These are phyloP conservation scores for Alethe castanea DNA, from an alignment of 2,113 vertebrate genomes.

Conservation along the genomic window DNA sequence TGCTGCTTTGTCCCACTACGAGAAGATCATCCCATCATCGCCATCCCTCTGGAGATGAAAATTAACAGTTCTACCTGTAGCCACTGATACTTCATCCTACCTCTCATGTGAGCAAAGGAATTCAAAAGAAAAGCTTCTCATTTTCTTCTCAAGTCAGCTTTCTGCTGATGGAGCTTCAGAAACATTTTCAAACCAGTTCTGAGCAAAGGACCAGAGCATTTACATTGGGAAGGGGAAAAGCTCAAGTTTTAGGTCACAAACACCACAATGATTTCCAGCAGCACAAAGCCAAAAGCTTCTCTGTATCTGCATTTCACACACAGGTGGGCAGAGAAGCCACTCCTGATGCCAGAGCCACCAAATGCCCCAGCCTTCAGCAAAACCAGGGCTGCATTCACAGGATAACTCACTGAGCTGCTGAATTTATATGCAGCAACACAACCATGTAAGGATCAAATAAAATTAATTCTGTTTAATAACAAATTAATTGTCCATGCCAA, in stretches of 20 bases:
- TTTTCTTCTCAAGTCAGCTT: neutral
- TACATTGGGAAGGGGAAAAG: neutral
- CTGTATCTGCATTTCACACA: neutral
- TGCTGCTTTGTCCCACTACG: neutral
- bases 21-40: neutral
- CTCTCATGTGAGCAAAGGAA: neutral
- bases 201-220: neutral
- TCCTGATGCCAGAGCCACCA: neutral
- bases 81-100: neutral
- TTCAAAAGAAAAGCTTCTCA: neutral
- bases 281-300: neutral
- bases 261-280: neutral
- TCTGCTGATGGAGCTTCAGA: neutral
- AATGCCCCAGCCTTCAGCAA: neutral
- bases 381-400: neutral
- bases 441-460: conserved; percentile 58
- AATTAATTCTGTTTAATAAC: conserved; percentile 68
- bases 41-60: neutral
- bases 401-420: neutral
- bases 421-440: conserved; percentile 48
- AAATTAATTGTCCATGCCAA: conserved; percentile 68
- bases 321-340: neutral
- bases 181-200: neutral
- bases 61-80: neutral
- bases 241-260: neutral